Evolutionary conservation across 2,797 vertebrate species (phyloP).

Genomic region (Coregonus suidteri): DNA sequence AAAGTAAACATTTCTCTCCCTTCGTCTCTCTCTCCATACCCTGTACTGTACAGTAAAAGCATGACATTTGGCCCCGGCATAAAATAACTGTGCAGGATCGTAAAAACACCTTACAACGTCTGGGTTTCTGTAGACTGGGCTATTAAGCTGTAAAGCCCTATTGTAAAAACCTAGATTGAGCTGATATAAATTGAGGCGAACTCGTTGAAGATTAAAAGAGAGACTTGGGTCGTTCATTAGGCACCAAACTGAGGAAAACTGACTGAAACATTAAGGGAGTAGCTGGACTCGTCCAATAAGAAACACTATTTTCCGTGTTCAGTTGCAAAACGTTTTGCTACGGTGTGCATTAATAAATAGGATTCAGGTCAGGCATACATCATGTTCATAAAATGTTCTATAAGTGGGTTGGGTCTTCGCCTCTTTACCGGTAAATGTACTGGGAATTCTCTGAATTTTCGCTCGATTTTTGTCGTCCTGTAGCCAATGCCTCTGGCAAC

Average conservation of each 20-base stretch:
- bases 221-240: neutral
- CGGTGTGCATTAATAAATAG: neutral
- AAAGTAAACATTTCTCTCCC: neutral
- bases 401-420: conserved; percentile 52
- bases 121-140: conserved; percentile 61
- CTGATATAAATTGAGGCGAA: conserved; percentile 55
- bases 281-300: neutral
- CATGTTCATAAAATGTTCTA: conserved; percentile 55
- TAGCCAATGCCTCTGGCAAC: conserved; percentile 42
- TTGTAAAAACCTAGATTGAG: conserved; percentile 66
- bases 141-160: conserved; percentile 72
- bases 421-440: conserved; percentile 50
- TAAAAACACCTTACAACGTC: conserved; percentile 70
- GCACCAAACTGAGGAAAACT: neutral
- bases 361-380: conserved; percentile 32
- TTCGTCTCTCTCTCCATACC: conserved; percentile 2
- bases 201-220: conserved; percentile 61
- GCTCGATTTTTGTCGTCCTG: conserved; percentile 49
- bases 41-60: conserved; percentile 49
- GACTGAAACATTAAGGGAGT: neutral
- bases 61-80: conserved; percentile 59
- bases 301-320: neutral
- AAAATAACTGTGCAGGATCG: conserved; percentile 55
- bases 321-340: neutral
- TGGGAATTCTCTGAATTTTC: conserved; percentile 70